These are phyloP conservation scores for Drosophila nr. perissopoda DNA, from an alignment of 2,888 invertebrate species.

Conservation along the genomic window DNA sequence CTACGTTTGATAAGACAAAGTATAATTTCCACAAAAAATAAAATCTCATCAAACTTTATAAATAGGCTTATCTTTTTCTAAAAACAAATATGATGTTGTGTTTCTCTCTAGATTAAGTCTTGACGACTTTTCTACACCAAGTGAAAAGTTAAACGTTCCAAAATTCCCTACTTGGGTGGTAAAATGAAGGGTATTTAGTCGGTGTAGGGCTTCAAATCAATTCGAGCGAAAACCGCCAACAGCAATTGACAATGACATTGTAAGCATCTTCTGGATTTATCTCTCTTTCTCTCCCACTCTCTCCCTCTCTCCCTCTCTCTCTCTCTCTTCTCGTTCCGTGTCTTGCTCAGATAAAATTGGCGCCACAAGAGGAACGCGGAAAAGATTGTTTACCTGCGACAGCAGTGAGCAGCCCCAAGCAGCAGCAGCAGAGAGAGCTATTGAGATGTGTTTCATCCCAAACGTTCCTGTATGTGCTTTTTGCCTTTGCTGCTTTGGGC, in stretches of 20 bases:
- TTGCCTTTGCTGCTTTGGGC: conserved; percentile 49
- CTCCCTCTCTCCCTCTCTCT: conserved; percentile 16
- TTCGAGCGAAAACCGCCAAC: conserved; percentile 27
- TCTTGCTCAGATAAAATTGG: conserved; percentile 49
- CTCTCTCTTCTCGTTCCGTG: neutral
- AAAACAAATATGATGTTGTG: neutral
- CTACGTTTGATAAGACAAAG: conserved; percentile 18
- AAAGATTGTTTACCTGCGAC: conserved; percentile 52
- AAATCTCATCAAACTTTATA: neutral
- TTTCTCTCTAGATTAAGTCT: neutral
- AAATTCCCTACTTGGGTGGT: neutral
- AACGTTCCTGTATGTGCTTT: conserved; percentile 13
- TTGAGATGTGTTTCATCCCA: conserved; percentile 54
- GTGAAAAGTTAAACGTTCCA: neutral
- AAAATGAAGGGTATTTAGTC: conserved; percentile 34
- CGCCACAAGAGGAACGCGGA: conserved; percentile 54
- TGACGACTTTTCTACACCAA: neutral
- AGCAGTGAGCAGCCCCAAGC: conserved; percentile 27
- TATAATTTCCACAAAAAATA: neutral
- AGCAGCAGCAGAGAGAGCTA: conserved; percentile 23
- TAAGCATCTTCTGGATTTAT: conserved; percentile 35
- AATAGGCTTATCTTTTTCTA: neutral
- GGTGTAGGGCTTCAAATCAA: conserved; percentile 46
- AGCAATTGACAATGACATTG: conserved; percentile 74
- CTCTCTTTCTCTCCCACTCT: conserved; percentile 17